Evolutionary conservation across 2,797 vertebrate genomes (phyloP).

Genomic region (Discoglossus pictus): DNA sequence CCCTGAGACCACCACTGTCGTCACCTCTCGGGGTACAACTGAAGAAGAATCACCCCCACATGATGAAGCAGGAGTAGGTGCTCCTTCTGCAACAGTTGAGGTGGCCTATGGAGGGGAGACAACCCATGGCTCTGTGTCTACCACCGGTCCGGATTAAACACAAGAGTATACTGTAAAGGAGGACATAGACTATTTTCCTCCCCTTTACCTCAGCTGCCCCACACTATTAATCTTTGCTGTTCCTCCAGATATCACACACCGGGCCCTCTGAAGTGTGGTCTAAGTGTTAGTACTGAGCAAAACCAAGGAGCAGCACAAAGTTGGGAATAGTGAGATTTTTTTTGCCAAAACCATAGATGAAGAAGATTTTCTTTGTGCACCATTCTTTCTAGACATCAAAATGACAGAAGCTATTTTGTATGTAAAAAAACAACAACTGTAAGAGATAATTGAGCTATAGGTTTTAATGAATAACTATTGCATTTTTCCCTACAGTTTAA

Average conservation of each 20-base stretch:
- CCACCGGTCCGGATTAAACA: slow-evolving; percentile 88
- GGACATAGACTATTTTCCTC: slow-evolving; percentile 60
- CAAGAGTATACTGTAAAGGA: neutral
- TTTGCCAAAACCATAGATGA: slow-evolving; percentile 42
- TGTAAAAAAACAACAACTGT: neutral
- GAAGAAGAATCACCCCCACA: slow-evolving; percentile 87
- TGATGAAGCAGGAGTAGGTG: slow-evolving; percentile 74
- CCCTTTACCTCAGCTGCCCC: slow-evolving; percentile 52
- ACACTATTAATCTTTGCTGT: slow-evolving; percentile 18
- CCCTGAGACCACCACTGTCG: slow-evolving; percentile 84
- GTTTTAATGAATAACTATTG: slow-evolving; percentile 13
- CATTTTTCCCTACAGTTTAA: slow-evolving; percentile 22
- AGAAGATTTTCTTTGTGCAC: slow-evolving; percentile 10
- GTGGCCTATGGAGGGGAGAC: slow-evolving; percentile 71
- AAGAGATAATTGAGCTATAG: neutral
- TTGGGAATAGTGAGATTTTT: slow-evolving; percentile 13
- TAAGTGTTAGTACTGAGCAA: neutral
- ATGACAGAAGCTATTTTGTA: neutral
- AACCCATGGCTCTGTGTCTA: slow-evolving; percentile 90
- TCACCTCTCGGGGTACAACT: slow-evolving; percentile 83
- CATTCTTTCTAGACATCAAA: slow-evolving; percentile 4
- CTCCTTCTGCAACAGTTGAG: slow-evolving; percentile 47
- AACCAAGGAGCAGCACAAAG: neutral
- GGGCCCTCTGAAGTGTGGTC: neutral
- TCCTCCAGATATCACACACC: slow-evolving; percentile 4